These are phyloP conservation scores for Temnothorax nylanderi DNA, from an alignment of 1,140 invertebrate genomes.

Conservation along the genomic window DNA sequence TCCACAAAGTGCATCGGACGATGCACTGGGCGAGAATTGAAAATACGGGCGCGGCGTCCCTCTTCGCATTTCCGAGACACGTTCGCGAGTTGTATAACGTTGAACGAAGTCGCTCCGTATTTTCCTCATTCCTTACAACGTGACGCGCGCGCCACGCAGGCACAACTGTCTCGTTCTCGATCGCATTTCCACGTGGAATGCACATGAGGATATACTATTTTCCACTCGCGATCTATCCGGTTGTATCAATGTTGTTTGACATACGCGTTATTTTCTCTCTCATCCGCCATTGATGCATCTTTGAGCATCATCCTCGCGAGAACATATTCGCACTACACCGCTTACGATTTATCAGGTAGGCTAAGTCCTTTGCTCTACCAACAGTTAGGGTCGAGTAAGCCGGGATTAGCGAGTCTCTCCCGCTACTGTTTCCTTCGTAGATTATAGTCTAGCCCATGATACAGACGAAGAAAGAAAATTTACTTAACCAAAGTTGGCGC, in stretches of 20 bases:
- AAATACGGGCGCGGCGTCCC: background rate
- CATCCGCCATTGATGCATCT: constrained; percentile 6
- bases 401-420: constrained; percentile 38
- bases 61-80: background rate
- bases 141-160: background rate
- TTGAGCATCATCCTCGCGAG: background rate
- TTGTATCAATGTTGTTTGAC: background rate
- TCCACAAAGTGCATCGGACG: constrained; percentile 6
- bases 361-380: constrained; percentile 20
- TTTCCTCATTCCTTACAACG: background rate
- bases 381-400: constrained; percentile 49
- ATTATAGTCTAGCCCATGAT: constrained; percentile 37
- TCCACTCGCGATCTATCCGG: background rate
- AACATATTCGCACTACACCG: background rate
- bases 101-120: background rate
- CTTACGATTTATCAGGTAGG: constrained; percentile 28
- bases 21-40: background rate
- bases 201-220: background rate
- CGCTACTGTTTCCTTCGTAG: constrained; percentile 31
- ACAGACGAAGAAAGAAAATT: constrained; percentile 57
- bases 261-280: background rate
- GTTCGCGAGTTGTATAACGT: background rate
- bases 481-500: constrained; percentile 49
- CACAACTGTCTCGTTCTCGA: background rate
- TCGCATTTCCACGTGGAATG: background rate